Percentiles rank a stretch among this genome's conserved stretches.
Evolutionary conservation across 2,888 invertebrate species (phyloP).

Genomic region (Sesia bembeciformis): DNA sequence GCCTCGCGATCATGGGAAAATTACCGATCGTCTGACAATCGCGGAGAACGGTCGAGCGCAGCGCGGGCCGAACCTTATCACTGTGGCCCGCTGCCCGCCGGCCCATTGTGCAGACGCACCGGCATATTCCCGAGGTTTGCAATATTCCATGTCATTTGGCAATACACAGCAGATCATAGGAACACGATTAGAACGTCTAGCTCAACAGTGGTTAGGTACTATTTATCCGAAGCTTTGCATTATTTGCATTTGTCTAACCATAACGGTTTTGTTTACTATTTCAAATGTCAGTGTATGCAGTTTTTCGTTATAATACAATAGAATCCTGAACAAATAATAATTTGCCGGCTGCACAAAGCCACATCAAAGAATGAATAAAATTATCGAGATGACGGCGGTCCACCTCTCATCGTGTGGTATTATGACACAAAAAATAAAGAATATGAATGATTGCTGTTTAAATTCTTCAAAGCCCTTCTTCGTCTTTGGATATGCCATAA

Average conservation of each 20-base stretch:
- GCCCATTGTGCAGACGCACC: conserved; percentile 37
- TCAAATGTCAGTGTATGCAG: neutral
- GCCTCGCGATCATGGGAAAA: conserved; percentile 56
- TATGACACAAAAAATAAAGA: conserved; percentile 44
- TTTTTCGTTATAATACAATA: neutral
- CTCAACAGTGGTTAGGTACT: conserved; percentile 9
- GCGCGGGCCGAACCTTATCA: conserved; percentile 37
- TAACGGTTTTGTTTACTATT: neutral
- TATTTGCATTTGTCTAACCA: conserved; percentile 1
- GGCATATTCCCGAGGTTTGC: conserved; percentile 37
- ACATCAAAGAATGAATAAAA: conserved; percentile 22
- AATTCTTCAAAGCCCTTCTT: conserved; percentile 40
- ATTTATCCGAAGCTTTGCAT: conserved; percentile 5
- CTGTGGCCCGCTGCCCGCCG: conserved; percentile 8
- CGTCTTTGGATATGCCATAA: conserved; percentile 46
- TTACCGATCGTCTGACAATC: conserved; percentile 46
- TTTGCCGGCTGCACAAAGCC: conserved; percentile 17
- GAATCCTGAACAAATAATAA: neutral
- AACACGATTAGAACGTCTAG: conserved; percentile 46
- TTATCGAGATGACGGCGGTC: conserved; percentile 27
- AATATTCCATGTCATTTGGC: conserved; percentile 51
- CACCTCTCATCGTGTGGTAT: conserved; percentile 45
- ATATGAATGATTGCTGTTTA: conserved; percentile 31
- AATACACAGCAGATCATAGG: conserved; percentile 47
- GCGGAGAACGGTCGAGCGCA: conserved; percentile 16